phyloP scores from a whole-genome alignment of 2,113 vertebrate species.

The Strix uralensis region DNA sequence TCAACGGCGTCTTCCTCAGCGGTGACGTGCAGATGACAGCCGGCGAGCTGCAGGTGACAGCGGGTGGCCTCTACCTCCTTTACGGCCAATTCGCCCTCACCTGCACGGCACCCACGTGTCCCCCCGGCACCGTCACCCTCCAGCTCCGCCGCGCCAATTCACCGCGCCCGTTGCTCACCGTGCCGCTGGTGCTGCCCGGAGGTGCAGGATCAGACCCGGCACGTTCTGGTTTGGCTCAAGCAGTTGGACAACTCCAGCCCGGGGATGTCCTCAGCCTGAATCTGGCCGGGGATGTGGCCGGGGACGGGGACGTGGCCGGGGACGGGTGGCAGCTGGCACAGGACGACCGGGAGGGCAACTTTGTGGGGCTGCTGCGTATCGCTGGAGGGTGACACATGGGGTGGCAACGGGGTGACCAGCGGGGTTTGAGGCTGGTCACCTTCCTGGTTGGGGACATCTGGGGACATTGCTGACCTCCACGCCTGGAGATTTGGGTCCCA shows the following conservation, averaged over 20 bases:
- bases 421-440: not conserved
- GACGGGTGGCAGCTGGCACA: not conserved
- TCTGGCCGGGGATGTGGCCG: not conserved
- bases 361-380: not conserved
- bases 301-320: rapidly evolving
- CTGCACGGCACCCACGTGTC: rapidly evolving
- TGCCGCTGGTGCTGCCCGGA: rapidly evolving
- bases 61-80: not conserved
- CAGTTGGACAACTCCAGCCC: not conserved
- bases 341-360: not conserved
- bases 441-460: not conserved
- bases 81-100: not conserved
- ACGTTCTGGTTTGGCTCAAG: not conserved
- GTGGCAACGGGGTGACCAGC: rapidly evolving
- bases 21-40: not conserved
- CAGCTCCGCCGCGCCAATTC: rapidly evolving
- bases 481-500: not conserved
- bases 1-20: slow-evolving; percentile 15
- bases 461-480: not conserved
- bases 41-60: not conserved
- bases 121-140: not conserved
- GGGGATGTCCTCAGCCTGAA: not conserved
- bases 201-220: rapidly evolving
- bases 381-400: rapidly evolving
- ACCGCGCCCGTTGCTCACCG: rapidly evolving